Evolutionary conservation across 2,797 vertebrate genomes (phyloP), one percentile per base, ranked within the genome.

Genomic region (Pseudochromis fuscus): DNA sequence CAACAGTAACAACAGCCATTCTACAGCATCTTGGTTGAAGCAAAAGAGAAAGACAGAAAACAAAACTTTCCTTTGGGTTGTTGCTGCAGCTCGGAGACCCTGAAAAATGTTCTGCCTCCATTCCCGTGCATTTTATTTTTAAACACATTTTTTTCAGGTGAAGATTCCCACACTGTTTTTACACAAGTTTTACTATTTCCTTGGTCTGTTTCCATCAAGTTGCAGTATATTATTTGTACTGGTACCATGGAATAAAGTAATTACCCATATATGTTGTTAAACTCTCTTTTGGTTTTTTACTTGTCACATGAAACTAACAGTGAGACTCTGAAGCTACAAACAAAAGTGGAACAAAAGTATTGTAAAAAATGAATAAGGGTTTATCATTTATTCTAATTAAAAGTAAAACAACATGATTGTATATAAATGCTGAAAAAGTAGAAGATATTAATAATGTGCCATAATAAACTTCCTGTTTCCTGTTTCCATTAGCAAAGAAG

Each of bases 41-140:
- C 13, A 35, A 81, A 71, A 49, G 44, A 62, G 64, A 81, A 75
- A 60, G 49, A 57, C 27, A 24, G 35, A 18, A 30, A 19, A 35
- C 42, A 56, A 75, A 74, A 27, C 61, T 33, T 77, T 69, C 57
- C 23, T 72, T 77, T 64, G 42, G 46, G 65, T 66, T 74, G 74
- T 59, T 80, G 74, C 67, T 75, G 58, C 67, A 72, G 67, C 31
- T n/a, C 59, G 75, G 67, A 84, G 79, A 86, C 77, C 68, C 67
- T 60, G 63, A 49, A 65, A 73, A 65, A 73, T 52, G 44, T 77
- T 94, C 93, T 16, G 93, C 93, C 51, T 94, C 94, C 87, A 95
- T 91, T 93, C 91, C 91, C 89, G 81, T 46, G 64, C 67, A 40
- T 77, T 89, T 83, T 76, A 71, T 84, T 79, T 88, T 70, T 81